Conservation (phyloP, 2,113 vertebrate species). For the Proterorhinus semilunaris region DNA sequence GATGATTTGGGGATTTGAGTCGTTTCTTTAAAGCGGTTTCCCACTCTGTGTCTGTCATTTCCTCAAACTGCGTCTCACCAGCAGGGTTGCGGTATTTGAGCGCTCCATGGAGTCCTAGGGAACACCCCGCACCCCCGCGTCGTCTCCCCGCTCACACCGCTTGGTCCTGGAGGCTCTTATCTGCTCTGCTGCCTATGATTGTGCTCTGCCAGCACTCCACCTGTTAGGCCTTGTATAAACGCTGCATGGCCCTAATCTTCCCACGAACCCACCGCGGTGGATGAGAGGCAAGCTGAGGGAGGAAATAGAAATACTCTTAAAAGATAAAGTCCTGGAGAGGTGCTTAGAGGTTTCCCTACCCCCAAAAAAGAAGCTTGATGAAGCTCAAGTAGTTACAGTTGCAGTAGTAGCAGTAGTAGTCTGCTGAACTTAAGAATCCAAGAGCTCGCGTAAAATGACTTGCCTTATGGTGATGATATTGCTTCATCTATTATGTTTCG, state of each 20-base stretch:
- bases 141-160: slow-evolving; percentile 43
- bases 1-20: slow-evolving; percentile 24
- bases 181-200: slow-evolving; percentile 34
- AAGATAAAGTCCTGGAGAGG: slow-evolving; percentile 49
- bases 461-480: too few relatives aligned
- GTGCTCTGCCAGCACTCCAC: slow-evolving; percentile 37
- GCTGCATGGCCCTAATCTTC: slow-evolving; percentile 46
- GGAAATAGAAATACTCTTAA: slow-evolving; percentile 36
- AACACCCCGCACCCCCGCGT: slow-evolving; percentile 16
- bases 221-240: slow-evolving; percentile 39
- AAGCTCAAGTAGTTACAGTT: too few relatives aligned
- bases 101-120: slow-evolving; percentile 14
- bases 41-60: slow-evolving; percentile 30
- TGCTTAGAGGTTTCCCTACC: slow-evolving; percentile 17
- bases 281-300: slow-evolving; percentile 1
- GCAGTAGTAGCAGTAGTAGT: too few relatives aligned
- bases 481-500: too few relatives aligned
- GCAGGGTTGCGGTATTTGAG: slow-evolving; percentile 31
- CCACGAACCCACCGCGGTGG: slow-evolving; percentile 32
- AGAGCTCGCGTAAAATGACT: too few relatives aligned
- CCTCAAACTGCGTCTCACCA: slow-evolving; percentile 38
- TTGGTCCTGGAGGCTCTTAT: slow-evolving; percentile 30
- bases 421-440: too few relatives aligned
- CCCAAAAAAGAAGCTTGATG: slow-evolving; percentile 4
- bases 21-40: slow-evolving; percentile 19